Conservation (phyloP, 2,113 vertebrate species). For the Rhizomys pruinosus region DNA sequence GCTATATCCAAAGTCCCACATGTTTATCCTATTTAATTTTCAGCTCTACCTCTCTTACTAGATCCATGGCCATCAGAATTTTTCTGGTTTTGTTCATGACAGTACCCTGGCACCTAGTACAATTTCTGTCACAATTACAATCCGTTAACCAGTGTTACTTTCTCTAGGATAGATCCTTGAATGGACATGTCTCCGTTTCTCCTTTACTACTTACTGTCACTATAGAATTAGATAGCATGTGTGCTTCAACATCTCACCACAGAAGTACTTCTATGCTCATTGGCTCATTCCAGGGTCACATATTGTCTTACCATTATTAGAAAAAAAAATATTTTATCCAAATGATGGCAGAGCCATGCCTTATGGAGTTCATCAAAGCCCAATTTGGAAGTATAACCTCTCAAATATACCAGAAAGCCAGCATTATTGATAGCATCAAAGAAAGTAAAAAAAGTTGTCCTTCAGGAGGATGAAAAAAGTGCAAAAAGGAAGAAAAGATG, state of each 20-base stretch:
- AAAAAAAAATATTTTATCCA: conserved; percentile 47
- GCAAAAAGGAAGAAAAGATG: not conserved
- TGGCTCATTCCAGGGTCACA: not conserved
- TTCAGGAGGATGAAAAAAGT: not conserved
- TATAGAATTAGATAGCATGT: not conserved
- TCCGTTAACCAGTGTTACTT: not conserved
- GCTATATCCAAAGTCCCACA: not conserved
- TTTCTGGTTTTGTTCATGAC: not conserved
- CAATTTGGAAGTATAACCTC: not conserved
- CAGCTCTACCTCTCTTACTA: not conserved
- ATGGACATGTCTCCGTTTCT: not conserved
- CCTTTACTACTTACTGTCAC: not conserved
- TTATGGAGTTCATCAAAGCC: not conserved
- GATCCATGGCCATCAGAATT: not conserved
- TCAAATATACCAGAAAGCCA: not conserved
- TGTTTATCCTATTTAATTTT: conserved; percentile 18
- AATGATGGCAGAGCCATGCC: not conserved
- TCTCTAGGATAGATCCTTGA: not conserved
- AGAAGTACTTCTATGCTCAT: not conserved
- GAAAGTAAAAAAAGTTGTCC: not conserved
- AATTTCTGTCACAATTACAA: not conserved
- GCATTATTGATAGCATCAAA: not conserved
- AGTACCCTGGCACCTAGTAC: not conserved
- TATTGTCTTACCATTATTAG: conserved; percentile 21
- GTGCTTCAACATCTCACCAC: not conserved